Percentiles rank a stretch among this genome's conserved stretches.
phyloP scores from a whole-genome alignment of 2,797 vertebrate species.

The Orestias chungarensis region DNA sequence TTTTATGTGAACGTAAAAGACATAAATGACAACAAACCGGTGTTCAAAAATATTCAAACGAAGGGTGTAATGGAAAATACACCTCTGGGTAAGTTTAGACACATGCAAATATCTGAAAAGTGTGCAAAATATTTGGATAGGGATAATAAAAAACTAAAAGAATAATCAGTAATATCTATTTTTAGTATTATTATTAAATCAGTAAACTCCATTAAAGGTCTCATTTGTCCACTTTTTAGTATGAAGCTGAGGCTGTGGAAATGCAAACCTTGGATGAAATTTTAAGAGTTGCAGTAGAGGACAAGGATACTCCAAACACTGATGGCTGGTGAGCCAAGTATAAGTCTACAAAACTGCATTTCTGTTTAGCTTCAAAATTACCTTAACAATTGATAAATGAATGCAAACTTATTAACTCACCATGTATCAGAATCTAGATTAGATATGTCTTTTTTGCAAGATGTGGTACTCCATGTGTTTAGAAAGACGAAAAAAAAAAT shows the following conservation, averaged over 20 bases:
- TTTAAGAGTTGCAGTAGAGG: conserved; percentile 76
- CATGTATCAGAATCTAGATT: background rate
- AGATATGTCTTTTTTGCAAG: background rate
- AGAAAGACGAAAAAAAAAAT: background rate
- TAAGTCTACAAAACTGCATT: background rate
- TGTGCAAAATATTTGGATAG: background rate
- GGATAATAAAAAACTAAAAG: background rate
- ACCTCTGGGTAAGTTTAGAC: conserved; percentile 53
- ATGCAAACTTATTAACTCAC: background rate
- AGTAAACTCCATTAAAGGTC: background rate
- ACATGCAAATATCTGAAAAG: background rate
- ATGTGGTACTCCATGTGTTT: background rate
- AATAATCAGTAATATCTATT: background rate
- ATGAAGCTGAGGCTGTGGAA: conserved; percentile 56
- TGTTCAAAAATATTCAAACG: conserved; percentile 53
- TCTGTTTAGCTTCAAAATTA: background rate
- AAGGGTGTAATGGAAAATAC: conserved; percentile 66
- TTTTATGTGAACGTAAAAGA: conserved; percentile 83
- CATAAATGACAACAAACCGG: conserved; percentile 84
- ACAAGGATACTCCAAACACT: conserved; percentile 75
- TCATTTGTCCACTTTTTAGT: conserved; percentile 61
- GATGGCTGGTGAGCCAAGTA: conserved; percentile 80
- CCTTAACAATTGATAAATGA: background rate
- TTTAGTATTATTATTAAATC: background rate
- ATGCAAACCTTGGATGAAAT: conserved; percentile 34